phyloP scores from a whole-genome alignment of 2,888 invertebrate genomes.

The Mongoloraphidia duomilia region DNA sequence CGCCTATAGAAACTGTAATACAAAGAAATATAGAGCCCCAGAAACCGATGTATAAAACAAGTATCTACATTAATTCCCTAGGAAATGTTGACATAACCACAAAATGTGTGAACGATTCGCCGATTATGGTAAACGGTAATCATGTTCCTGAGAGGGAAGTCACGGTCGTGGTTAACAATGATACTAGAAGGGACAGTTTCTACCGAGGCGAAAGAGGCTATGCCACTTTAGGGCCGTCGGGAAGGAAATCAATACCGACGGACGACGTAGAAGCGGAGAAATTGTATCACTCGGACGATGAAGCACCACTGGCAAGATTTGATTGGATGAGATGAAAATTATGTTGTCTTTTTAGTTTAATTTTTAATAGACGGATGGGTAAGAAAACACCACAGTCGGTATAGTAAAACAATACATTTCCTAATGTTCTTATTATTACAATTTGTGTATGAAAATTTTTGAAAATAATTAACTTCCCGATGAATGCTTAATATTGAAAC shows the following conservation, averaged over 20 bases:
- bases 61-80: slow-evolving; percentile 28
- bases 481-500: too few species aligned
- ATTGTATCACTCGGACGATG: slow-evolving; percentile 24
- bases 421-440: too few species aligned
- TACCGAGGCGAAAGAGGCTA: slow-evolving; percentile 21
- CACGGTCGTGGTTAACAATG: slow-evolving; percentile 6
- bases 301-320: slow-evolving; percentile 12
- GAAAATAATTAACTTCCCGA: too few species aligned
- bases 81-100: slow-evolving; percentile 22
- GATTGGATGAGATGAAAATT: slow-evolving; percentile 8
- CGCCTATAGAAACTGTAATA: too few species aligned
- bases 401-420: too few species aligned
- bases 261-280: slow-evolving; percentile 16
- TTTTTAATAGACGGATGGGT: too few species aligned
- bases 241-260: slow-evolving; percentile 1
- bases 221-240: slow-evolving; percentile 23
- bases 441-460: too few species aligned
- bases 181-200: slow-evolving; percentile 19
- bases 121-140: background rate
- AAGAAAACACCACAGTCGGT: too few species aligned
- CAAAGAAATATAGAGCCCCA: background rate
- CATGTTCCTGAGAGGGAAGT: background rate
- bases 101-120: slow-evolving; percentile 13
- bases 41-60: slow-evolving; percentile 27
- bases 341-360: too few species aligned